These are phyloP conservation scores for Albula goreensis DNA, from an alignment of 2,113 vertebrate genomes.

Conservation along the genomic window DNA sequence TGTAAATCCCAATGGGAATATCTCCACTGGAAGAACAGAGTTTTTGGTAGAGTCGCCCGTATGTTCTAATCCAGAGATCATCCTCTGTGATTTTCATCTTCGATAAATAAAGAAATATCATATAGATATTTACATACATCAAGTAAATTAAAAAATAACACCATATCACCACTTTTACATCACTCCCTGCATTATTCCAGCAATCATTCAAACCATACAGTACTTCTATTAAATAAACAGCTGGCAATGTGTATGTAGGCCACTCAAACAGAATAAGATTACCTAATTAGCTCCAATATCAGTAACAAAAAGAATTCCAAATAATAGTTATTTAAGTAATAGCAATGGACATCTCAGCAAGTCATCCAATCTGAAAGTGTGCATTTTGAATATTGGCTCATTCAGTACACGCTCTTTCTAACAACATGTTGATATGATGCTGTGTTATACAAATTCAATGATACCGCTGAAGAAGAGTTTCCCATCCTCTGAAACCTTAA, in stretches of 20 bases:
- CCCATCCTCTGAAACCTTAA: background rate
- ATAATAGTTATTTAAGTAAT: too few relatives aligned
- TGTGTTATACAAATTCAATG: too few relatives aligned
- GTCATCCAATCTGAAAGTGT: too few relatives aligned
- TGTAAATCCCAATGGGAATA: constrained; percentile 90
- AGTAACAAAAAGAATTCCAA: too few relatives aligned
- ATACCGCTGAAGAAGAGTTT: background rate
- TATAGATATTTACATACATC: background rate
- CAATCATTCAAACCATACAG: background rate
- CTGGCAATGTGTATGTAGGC: too few relatives aligned
- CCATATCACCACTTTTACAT: too few relatives aligned
- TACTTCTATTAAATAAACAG: too few relatives aligned
- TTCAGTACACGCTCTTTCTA: too few relatives aligned
- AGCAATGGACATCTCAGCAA: too few relatives aligned
- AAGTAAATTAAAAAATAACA: background rate
- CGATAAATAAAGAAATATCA: background rate
- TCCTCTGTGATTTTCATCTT: constrained; percentile 91
- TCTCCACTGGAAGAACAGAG: constrained; percentile 90
- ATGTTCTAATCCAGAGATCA: constrained; percentile 90
- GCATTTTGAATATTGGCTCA: too few relatives aligned
- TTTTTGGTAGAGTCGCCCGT: constrained; percentile 93
- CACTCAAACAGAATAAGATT: background rate
- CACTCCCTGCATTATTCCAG: background rate
- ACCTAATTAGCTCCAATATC: too few relatives aligned
- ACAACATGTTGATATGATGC: too few relatives aligned